Evolutionary conservation across 2,797 vertebrate genomes (phyloP), one percentile per base, ranked within the genome.

Genomic region (Chelon labrosus): DNA sequence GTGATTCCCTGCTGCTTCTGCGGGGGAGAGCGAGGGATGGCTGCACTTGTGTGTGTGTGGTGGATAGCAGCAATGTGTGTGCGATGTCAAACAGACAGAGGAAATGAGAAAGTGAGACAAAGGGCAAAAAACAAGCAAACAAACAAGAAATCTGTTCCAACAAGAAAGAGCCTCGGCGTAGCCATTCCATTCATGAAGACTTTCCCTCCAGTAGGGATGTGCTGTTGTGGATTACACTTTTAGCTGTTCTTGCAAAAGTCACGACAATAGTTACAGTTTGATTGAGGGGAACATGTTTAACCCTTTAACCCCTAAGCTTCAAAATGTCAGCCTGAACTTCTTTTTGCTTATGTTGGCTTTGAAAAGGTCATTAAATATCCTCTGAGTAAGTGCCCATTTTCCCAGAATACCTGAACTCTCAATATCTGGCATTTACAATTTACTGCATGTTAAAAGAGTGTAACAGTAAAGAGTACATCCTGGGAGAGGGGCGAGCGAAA

Each of bases 1-100:
- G 82, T 76, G 88, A 78, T 84, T 88, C 82, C 86, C 82, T 51
- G 78, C 74, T 77, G 77, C 70, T 79, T 76, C 70, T 79, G 80
- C 25, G 65, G 77, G 67, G 79, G 75, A 70, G 73, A 81, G 59
- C 0, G 9, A 54, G 52, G 71, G 53, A 72, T 77, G 41, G 37
- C 73, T 70, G 73, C 53, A 55, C 67, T 44, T 22, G 22, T 10
- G 22, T 35, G 44, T 17, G 5, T 13, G 31, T 13, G 22, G 42
- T 10, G 17, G 7, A 10, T 39, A 1, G 14, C 22, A 35, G 44
- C 55, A 31, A 46, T 46, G 16, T 6, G 50, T n/a, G 41, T 3
- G 12, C 58, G 17, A 63, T 56, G 9, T 59, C 42, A 49, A 75
- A 47, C 16, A 49, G 9, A 65, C 5, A 31, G 54, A 58, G 38